These are phyloP conservation scores for Willisornis vidua DNA, from an alignment of 2,113 vertebrate species.

Conservation along the genomic window DNA sequence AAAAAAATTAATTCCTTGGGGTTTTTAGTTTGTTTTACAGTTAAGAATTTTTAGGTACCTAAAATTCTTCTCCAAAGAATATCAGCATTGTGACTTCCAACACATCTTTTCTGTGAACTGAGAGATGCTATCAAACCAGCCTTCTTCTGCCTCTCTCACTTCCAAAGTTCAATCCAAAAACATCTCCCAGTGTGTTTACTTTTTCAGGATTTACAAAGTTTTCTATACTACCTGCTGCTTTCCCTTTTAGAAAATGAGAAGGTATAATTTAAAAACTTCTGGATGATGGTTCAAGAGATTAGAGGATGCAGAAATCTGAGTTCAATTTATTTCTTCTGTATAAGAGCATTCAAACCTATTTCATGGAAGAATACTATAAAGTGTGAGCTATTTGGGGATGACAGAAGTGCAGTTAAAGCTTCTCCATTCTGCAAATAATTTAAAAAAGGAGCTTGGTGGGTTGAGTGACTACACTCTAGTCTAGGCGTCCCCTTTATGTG, in stretches of 20 bases:
- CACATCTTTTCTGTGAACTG: neutral
- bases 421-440: neutral
- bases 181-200: neutral
- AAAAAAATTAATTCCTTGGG: neutral
- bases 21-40: neutral
- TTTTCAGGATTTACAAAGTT: neutral
- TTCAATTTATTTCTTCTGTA: neutral
- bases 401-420: neutral
- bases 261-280: neutral
- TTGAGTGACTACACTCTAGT: neutral
- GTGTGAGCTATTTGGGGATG: neutral
- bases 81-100: neutral
- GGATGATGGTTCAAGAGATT: neutral
- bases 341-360: neutral
- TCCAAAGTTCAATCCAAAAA: neutral
- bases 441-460: neutral
- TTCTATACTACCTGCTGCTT: neutral
- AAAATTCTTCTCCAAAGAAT: neutral
- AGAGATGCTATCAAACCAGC: neutral
- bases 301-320: neutral
- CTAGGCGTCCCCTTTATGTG: neutral
- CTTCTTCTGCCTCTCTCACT: neutral
- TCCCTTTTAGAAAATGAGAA: neutral
- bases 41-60: neutral
- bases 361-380: neutral